These are phyloP conservation scores for Temnothorax nylanderi DNA, from an alignment of 1,140 invertebrate genomes.

Conservation along the genomic window DNA sequence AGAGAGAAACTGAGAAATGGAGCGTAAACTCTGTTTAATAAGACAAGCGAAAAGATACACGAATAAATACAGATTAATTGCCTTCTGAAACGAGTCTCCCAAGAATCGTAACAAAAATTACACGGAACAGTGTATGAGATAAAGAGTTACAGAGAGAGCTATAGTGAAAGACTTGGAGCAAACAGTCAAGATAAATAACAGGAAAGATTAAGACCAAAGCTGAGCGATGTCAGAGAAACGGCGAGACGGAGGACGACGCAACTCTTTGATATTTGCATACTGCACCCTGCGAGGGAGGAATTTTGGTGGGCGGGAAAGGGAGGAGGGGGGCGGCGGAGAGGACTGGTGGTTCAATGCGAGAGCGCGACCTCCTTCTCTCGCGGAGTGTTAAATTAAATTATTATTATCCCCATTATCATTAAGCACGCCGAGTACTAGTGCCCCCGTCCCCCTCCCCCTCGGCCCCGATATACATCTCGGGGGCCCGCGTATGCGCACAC, in stretches of 20 bases:
- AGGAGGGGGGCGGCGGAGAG: background rate
- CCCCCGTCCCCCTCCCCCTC: background rate
- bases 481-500: background rate
- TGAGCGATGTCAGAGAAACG: background rate
- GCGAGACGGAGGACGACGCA: background rate
- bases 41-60: constrained; percentile 13
- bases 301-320: background rate
- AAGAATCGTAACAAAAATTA: constrained; percentile 53
- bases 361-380: constrained; percentile 68
- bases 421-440: constrained; percentile 37
- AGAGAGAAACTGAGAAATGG: background rate
- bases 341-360: constrained; percentile 48
- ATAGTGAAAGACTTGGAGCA: constrained; percentile 22
- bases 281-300: constrained; percentile 46
- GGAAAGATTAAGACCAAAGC: constrained; percentile 32
- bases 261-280: constrained; percentile 72
- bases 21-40: constrained; percentile 1
- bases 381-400: constrained; percentile 71
- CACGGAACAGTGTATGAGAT: background rate
- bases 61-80: constrained; percentile 39
- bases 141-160: background rate
- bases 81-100: constrained; percentile 9
- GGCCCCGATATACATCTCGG: constrained; percentile 8
- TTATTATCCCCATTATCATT: constrained; percentile 72
- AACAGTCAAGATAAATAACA: constrained; percentile 57